phyloP scores from a whole-genome alignment of 2,888 invertebrate species.

The Yponomeuta malinellus region DNA sequence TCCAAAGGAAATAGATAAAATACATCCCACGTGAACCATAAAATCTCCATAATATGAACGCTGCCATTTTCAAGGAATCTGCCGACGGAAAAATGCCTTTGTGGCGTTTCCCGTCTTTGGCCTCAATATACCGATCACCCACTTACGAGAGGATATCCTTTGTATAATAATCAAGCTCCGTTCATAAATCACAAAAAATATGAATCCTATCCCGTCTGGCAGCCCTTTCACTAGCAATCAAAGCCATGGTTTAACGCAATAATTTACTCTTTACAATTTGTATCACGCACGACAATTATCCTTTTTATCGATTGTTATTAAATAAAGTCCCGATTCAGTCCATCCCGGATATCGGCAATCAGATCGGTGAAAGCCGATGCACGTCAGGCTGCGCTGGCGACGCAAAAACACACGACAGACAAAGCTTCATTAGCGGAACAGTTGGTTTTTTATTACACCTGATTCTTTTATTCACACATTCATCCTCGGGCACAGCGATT shows the following conservation, averaged over 20 bases:
- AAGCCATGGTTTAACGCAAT: slow-evolving; percentile 32
- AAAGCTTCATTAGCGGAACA: slow-evolving; percentile 36
- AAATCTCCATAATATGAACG: background rate
- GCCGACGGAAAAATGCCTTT: background rate
- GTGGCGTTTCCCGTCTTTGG: background rate
- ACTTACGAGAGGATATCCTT: slow-evolving; percentile 7
- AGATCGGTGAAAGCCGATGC: slow-evolving; percentile 48
- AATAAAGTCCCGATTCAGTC: slow-evolving; percentile 44
- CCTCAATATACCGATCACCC: background rate
- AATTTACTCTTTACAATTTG: slow-evolving; percentile 36
- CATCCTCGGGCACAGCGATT: background rate
- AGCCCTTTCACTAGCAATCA: slow-evolving; percentile 28
- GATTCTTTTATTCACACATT: slow-evolving; percentile 9
- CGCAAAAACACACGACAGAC: slow-evolving; percentile 40
- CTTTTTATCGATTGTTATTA: slow-evolving; percentile 59
- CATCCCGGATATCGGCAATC: slow-evolving; percentile 73
- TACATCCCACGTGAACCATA: slow-evolving; percentile 2
- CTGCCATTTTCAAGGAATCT: background rate
- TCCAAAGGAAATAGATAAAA: background rate
- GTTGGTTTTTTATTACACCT: slow-evolving; percentile 9
- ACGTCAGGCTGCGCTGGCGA: slow-evolving; percentile 21
- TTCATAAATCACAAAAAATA: slow-evolving; percentile 8
- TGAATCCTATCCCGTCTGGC: slow-evolving; percentile 17
- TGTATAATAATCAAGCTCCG: background rate
- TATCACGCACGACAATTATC: slow-evolving; percentile 57